Evolutionary conservation across 2,888 invertebrate genomes (phyloP), one percentile per base, ranked within the genome.

Genomic region (Oligia fasciuncula): DNA sequence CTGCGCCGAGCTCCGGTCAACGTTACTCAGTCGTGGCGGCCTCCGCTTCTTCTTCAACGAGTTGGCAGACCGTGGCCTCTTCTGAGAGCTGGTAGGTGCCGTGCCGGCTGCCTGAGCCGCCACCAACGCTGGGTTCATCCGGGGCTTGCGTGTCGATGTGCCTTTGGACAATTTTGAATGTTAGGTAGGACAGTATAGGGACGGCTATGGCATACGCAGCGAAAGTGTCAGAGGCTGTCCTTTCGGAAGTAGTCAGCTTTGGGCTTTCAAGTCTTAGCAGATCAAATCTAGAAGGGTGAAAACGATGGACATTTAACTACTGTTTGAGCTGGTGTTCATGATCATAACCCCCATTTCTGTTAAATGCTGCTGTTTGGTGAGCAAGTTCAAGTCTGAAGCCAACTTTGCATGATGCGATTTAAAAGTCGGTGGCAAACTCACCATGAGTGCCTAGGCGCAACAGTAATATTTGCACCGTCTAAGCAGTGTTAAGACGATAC

Each of bases 81-180:
- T 97, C 89, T 96, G 96, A 8, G 96, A 96, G 89, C 95, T 95
- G 74, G 96, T 95, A 77, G 96, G 97, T 4, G 97, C 97, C 63
- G 97, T 97, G 86, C 97, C 97, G 74, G 97, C 98, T 83, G 99
- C 99, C 97, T 99, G 99, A 93, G 99, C 99, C 74, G 99, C 99
- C 91, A 98, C 99, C 93, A 99, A 96, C 93, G 99, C 99, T n/a
- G 99, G 99, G 97, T 99, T 99, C 93, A 99, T 98, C 90, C 99
- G 98, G 86, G 99, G 99, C 96, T 99, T 99, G 92, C 98, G 97
- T 88, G 98, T 98, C 77, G 98, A 98, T 87, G 98, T 98, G 92
- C 98, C 99, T 98, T 29, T 2, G 49, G 63, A 92, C 17, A 79
- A 54, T 57, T 68, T 65, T 35, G 3, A 62, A 1, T 6, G 51